Conservation (phyloP, 2,888 invertebrate species). For the Chymomyza procnemis region DNA sequence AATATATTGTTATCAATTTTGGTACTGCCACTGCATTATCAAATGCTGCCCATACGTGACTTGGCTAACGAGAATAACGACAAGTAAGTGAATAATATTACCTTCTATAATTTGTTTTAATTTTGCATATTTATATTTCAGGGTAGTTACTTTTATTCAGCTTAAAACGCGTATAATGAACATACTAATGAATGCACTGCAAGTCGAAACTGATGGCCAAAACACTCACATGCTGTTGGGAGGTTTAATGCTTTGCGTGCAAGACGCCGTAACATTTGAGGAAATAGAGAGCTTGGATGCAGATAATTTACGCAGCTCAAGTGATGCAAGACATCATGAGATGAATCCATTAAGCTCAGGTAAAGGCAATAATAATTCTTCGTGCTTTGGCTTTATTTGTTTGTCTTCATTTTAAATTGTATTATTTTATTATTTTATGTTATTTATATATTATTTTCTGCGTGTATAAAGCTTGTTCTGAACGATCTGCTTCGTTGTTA, state of each 20-base stretch:
- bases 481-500: conserved; percentile 78
- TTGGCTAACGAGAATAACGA: conserved; percentile 82
- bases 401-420: conserved; percentile 12
- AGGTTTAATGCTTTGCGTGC: conserved; percentile 87
- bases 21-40: conserved; percentile 95
- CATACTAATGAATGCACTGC: conserved; percentile 88
- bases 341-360: conserved; percentile 85
- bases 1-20: conserved; percentile 94
- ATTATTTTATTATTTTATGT: conserved; percentile 33
- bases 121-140: conserved; percentile 31
- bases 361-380: conserved; percentile 67
- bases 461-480: conserved; percentile 75
- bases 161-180: conserved; percentile 88
- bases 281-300: conserved; percentile 83
- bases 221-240: conserved; percentile 94
- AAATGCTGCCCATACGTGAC: conserved; percentile 85
- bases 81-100: conserved; percentile 63
- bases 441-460: conserved; percentile 25
- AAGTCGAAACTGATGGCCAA: conserved; percentile 89
- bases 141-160: conserved; percentile 82
- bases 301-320: conserved; percentile 79
- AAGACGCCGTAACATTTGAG: conserved; percentile 88
- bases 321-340: conserved; percentile 75
- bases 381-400: conserved; percentile 21
- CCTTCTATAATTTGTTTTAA: conserved; percentile 56